Conservation (phyloP, 2,888 invertebrate genomes). For the Scaeva pyrastri region DNA sequence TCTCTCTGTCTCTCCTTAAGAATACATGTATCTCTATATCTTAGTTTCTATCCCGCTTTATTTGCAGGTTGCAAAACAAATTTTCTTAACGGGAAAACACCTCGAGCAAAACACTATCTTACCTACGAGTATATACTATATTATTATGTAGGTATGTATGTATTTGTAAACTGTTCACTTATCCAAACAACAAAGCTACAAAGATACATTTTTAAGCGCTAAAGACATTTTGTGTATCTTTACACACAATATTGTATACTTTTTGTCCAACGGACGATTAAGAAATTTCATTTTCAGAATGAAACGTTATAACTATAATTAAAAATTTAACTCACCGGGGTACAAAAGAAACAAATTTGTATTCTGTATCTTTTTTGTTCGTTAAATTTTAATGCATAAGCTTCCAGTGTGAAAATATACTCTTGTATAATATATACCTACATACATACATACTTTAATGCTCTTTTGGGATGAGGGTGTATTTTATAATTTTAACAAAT, state of each 20-base stretch:
- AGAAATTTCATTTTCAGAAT: slow-evolving; percentile 62
- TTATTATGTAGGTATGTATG: not conserved
- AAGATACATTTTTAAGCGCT: slow-evolving; percentile 25
- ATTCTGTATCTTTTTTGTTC: not conserved
- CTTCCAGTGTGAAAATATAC: not conserved
- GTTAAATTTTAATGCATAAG: not conserved
- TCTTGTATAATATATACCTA: not conserved
- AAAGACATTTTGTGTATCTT: slow-evolving; percentile 6
- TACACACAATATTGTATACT: slow-evolving; percentile 19
- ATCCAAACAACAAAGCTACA: not conserved
- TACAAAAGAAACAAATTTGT: slow-evolving; percentile 9
- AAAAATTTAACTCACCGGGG: slow-evolving; percentile 51
- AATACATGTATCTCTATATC: too few species aligned
- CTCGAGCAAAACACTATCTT: not conserved
- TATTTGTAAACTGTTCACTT: too few species aligned
- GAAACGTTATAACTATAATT: slow-evolving; percentile 56
- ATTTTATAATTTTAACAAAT: slow-evolving; percentile 3
- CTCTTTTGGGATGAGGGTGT: not conserved
- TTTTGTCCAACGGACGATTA: slow-evolving; percentile 50
- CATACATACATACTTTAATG: too few species aligned
- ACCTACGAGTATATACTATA: too few species aligned
- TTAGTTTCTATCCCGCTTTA: too few species aligned
- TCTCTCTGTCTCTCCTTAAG: not conserved
- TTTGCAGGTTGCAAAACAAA: slow-evolving; percentile 59
- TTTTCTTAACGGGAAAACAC: slow-evolving; percentile 62